These are phyloP conservation scores for Diarsia dahlii DNA, from an alignment of 2,888 invertebrate genomes.

Conservation along the genomic window DNA sequence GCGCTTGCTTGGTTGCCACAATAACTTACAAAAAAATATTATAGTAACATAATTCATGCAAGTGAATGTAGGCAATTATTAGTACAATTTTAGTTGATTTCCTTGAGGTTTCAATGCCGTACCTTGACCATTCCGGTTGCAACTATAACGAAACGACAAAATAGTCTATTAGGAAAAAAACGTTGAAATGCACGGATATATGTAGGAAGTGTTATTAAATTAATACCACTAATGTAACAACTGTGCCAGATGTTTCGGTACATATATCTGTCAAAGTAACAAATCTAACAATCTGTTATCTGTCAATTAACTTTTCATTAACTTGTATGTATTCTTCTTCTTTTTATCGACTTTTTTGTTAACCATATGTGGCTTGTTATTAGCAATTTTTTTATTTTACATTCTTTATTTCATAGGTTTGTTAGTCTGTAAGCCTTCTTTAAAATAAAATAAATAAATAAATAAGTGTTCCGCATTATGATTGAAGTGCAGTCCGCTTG, in stretches of 20 bases:
- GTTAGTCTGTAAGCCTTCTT: no score
- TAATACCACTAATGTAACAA: background rate
- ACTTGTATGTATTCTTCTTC: no score
- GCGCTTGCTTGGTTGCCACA: background rate
- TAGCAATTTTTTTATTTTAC: no score
- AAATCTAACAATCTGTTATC: background rate
- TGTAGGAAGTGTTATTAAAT: conserved; percentile 15
- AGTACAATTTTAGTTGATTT: conserved; percentile 35
- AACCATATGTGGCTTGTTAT: no score
- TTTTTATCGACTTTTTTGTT: no score
- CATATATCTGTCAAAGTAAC: no score
- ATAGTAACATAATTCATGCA: conserved; percentile 18
- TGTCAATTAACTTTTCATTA: no score
- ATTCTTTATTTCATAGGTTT: no score
- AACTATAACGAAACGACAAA: conserved; percentile 4
- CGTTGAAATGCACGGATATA: background rate
- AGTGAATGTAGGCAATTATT: conserved; percentile 45
- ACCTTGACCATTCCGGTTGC: conserved; percentile 36
- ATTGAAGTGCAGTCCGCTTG: no score
- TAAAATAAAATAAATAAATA: no score
- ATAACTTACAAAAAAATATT: background rate
- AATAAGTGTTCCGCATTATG: no score
- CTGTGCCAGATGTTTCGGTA: background rate
- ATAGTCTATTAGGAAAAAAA: background rate
- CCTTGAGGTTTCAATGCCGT: conserved; percentile 56